Conservation (phyloP, 1,140 invertebrate genomes). For the Plutomurus gul region DNA sequence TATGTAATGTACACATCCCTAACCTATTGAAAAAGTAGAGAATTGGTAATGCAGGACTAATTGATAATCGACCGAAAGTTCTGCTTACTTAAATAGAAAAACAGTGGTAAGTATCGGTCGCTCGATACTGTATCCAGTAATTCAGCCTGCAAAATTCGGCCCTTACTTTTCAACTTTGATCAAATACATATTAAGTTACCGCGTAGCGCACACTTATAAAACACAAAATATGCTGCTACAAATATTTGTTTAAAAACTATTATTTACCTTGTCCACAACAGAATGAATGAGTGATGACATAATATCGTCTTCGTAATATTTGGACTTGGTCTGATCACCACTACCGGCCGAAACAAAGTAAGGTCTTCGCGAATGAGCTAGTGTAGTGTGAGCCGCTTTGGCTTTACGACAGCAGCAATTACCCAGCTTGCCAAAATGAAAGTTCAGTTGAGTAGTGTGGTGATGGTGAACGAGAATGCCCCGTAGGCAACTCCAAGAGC, state of each 20-base stretch:
- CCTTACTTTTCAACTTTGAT: no score
- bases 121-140: no score
- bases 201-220: neutral
- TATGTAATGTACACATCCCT: no score
- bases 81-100: no score
- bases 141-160: no score
- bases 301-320: neutral
- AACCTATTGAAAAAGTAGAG: no score
- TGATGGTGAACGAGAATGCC: constrained; percentile 7
- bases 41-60: no score
- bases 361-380: neutral
- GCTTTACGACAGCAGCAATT: constrained; percentile 8
- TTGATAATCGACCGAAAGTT: no score
- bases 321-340: neutral
- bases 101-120: no score
- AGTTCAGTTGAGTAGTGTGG: neutral
- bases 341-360: neutral
- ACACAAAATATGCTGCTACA: neutral
- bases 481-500: neutral
- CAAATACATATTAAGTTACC: neutral
- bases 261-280: constrained; percentile 44
- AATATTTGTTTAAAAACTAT: neutral
- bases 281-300: constrained; percentile 43
- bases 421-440: neutral
- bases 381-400: neutral